phyloP scores from a whole-genome alignment of 2,888 invertebrate genomes.

The Cantharis flavilabris region DNA sequence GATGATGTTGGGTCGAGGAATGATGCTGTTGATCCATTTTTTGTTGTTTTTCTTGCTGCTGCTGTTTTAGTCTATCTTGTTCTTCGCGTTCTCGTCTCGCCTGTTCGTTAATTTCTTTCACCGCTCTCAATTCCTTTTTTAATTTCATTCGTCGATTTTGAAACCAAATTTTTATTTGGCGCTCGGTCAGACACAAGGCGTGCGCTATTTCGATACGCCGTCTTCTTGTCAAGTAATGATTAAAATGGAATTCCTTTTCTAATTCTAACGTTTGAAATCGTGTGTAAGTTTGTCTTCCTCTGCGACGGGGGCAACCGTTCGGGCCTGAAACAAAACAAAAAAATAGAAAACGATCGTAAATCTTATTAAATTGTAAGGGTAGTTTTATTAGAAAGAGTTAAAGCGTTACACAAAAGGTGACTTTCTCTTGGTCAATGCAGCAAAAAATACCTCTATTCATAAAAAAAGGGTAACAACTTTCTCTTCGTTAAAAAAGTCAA shows the following conservation, averaged over 20 bases:
- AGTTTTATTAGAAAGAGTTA: neutral
- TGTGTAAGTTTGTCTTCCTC: conserved; percentile 97
- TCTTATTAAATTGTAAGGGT: neutral
- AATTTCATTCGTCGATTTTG: conserved; percentile 96
- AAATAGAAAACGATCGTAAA: neutral
- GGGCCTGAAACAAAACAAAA: conserved; percentile 74
- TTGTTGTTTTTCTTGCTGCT: conserved; percentile 86
- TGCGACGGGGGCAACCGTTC: conserved; percentile 90
- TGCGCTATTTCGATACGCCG: conserved; percentile 97
- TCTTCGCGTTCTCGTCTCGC: conserved; percentile 89
- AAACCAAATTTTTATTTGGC: conserved; percentile 97
- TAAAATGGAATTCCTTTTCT: conserved; percentile 98
- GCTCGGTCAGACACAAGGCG: conserved; percentile 91
- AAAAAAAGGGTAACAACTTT: conserved; percentile 24
- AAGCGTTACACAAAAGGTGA: conserved; percentile 11
- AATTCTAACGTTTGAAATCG: conserved; percentile 97
- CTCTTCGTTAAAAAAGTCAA: conserved; percentile 15
- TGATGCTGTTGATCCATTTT: conserved; percentile 69
- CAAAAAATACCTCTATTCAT: conserved; percentile 8
- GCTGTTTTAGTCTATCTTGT: conserved; percentile 89
- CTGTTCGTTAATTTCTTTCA: conserved; percentile 94
- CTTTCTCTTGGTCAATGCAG: conserved; percentile 18
- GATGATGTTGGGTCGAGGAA: conserved; percentile 63
- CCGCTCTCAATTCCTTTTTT: conserved; percentile 92
- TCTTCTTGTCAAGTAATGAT: conserved; percentile 94